Percentiles rank a stretch among this genome's conserved stretches.
Evolutionary conservation across 2,113 vertebrate species (phyloP).

Genomic region (Phrynocephalus versicolor): DNA sequence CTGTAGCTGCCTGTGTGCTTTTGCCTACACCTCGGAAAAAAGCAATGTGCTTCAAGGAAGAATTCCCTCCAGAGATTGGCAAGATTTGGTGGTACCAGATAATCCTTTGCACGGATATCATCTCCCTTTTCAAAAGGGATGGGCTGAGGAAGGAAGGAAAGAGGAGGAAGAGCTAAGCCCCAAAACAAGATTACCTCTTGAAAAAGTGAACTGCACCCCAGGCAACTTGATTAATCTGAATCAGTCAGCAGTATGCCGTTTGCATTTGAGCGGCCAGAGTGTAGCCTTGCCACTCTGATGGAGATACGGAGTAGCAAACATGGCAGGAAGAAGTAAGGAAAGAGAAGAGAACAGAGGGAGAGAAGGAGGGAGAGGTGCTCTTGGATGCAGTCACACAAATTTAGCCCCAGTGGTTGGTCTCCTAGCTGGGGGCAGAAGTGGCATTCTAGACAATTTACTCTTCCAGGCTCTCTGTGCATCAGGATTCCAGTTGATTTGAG

Average conservation of each 20-base stretch:
- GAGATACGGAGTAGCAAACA: neutral
- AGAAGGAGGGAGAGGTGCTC: no score
- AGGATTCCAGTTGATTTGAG: neutral
- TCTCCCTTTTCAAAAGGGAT: neutral
- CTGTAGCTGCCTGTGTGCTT: neutral
- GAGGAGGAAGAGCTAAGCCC: neutral
- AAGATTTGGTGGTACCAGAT: neutral
- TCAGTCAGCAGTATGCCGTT: neutral
- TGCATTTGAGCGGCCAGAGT: neutral
- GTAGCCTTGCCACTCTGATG: neutral
- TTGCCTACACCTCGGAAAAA: neutral
- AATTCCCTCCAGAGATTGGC: neutral
- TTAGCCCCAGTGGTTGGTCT: no score
- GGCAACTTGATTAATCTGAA: slow-evolving; percentile 13
- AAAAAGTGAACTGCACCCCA: neutral
- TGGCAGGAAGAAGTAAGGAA: neutral
- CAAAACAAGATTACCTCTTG: neutral
- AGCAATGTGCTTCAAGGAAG: neutral
- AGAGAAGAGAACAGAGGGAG: neutral
- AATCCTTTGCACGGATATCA: neutral
- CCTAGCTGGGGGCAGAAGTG: no score
- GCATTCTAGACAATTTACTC: neutral
- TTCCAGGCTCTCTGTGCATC: neutral
- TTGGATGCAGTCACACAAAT: no score
- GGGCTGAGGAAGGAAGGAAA: neutral